A percentile compares a stretch with the other conserved stretches of the same genome.
phyloP scores from a whole-genome alignment of 1,140 invertebrate genomes.

The Drosophila chauvacae region DNA sequence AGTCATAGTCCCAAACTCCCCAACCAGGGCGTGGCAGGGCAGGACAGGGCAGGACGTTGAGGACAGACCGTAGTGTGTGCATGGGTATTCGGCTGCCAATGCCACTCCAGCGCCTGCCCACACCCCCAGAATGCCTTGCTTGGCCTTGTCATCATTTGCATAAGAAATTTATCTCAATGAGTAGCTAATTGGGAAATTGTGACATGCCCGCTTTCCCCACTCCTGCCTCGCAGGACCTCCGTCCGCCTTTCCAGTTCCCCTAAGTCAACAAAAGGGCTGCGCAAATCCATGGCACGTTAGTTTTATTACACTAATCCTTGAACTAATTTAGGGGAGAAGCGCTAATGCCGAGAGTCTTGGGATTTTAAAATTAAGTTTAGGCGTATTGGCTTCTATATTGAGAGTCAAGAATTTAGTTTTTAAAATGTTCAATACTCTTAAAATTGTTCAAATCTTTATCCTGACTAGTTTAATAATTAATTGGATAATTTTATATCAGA shows the following conservation, averaged over 20 bases:
- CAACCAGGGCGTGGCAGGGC: conserved; percentile 28
- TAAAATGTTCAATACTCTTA: background rate
- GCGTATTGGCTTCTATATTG: conserved; percentile 51
- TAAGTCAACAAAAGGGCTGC: conserved; percentile 66
- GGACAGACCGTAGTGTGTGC: conserved; percentile 23
- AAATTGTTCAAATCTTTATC: background rate
- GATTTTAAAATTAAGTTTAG: conserved; percentile 54
- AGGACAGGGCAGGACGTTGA: background rate
- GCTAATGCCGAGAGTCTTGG: conserved; percentile 34
- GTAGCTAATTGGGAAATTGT: conserved; percentile 81
- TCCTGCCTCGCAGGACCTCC: background rate
- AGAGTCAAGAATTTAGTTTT: background rate
- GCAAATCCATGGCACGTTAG: conserved; percentile 73
- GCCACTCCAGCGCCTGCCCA: conserved; percentile 64
- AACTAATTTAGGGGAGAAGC: conserved; percentile 67
- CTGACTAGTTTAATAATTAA: too few species aligned
- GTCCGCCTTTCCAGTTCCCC: conserved; percentile 10
- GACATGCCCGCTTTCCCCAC: conserved; percentile 53
- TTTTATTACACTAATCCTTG: conserved; percentile 81
- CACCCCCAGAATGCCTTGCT: conserved; percentile 38
- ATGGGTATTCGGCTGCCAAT: conserved; percentile 59
- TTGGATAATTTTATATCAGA: background rate
- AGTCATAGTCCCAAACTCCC: conserved; percentile 63
- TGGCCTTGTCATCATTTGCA: conserved; percentile 82
- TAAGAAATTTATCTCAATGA: conserved; percentile 83